Percentiles rank a stretch among this genome's conserved stretches.
phyloP scores from a whole-genome alignment of 2,797 vertebrate genomes.

The Characodon lateralis region DNA sequence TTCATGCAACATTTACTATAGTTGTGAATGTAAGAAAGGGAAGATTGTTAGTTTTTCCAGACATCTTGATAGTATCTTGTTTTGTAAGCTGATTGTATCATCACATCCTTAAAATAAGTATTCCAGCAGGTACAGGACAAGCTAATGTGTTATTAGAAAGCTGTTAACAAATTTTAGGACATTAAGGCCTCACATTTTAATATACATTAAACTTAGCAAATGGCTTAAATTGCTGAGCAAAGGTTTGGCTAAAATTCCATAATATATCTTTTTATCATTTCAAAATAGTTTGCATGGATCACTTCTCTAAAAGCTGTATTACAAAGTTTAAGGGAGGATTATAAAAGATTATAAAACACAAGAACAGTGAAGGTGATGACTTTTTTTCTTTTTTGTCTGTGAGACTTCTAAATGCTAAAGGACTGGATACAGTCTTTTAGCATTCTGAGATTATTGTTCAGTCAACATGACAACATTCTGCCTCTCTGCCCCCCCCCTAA shows the following conservation, averaged over 20 bases:
- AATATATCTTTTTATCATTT: not conserved
- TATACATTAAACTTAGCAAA: not conserved
- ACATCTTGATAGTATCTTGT: not conserved
- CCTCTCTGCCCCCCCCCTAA: conserved; percentile 33
- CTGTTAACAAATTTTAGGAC: not conserved
- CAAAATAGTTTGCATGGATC: not conserved
- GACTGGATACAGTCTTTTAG: conserved; percentile 32
- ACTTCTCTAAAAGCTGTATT: not conserved
- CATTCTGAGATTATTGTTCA: conserved; percentile 49
- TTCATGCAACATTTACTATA: not conserved
- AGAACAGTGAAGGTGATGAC: not conserved
- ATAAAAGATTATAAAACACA: not conserved
- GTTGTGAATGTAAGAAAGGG: not conserved
- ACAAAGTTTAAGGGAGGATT: not conserved
- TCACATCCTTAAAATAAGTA: not conserved
- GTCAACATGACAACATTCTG: conserved; percentile 57
- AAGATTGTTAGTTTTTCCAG: not conserved
- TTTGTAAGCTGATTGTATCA: not conserved
- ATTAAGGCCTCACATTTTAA: not conserved
- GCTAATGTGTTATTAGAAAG: not conserved
- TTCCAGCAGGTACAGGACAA: not conserved
- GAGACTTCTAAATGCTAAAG: conserved; percentile 32
- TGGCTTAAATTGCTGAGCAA: not conserved
- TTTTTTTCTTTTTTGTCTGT: conserved; percentile 5
- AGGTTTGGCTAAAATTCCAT: not conserved